Base-by-base conservation (phyloP, 2,113 vertebrate species). In the Thymallus thymallus region DNA sequence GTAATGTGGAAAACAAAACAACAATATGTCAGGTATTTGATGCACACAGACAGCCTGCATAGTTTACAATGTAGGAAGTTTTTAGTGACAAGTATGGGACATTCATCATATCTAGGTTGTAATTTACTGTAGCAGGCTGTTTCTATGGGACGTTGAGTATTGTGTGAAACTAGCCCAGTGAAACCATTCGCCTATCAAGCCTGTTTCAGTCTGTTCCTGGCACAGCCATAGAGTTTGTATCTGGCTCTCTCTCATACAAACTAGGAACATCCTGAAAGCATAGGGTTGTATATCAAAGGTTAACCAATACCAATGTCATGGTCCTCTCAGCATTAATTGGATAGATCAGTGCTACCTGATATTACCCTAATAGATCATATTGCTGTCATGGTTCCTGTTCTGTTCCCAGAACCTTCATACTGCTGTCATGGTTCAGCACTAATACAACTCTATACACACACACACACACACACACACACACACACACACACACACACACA, bases 131-230 rank as follows among this genome's bases (percentile, higher is more conserved):
- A 20, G 56, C 6, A n/a, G 26, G 0, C 1, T 29, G 20, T 18
- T 26, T 14, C 22, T 48, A 68, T 14, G 35, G 45, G 55, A 74
- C 29, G 63, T 35, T 71, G 23, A 75, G 71, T 13, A 30, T 68
- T 66, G 80, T 75, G 71, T 64, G 86, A 87, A 87, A 89, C 85
- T 24, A 5, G 75, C 71, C n/a, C 13, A 68, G 75, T 41, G 65
- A 82, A 90, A 81, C 81, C 77, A 82, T 70, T 74, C 87, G 60
- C 90, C 84, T 76, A 88, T 46, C 66, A 4, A 88, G 87, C 87
- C 88, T 85, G 87, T 90, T 91, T 84, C n/a, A 79, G 56, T 60
- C n/a, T 81, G 56, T 60, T 60, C 2, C n/a, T 60, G 81, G 68
- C 62, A 78, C 68, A 75, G 64, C 41, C 35, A 41, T 41, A 46